phyloP scores from a whole-genome alignment of 1,140 invertebrate genomes.

The Eupristina koningsbergeri region DNA sequence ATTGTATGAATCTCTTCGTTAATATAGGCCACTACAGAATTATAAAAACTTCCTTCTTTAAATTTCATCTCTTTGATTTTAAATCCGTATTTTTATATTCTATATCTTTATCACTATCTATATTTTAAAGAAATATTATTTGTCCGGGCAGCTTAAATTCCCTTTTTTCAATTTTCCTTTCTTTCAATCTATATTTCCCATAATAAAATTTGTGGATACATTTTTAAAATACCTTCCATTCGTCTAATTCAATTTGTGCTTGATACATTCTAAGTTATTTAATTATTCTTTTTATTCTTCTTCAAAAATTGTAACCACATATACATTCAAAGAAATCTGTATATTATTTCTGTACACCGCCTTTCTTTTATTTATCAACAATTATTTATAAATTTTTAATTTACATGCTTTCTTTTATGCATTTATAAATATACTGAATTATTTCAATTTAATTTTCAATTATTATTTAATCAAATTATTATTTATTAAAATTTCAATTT shows the following conservation, averaged over 20 bases:
- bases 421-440: too few species aligned
- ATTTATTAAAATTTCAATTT: too few species aligned
- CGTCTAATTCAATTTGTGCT: not conserved
- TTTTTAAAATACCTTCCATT: not conserved
- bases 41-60: slow-evolving; percentile 11
- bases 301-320: not conserved
- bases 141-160: not conserved
- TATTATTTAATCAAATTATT: too few species aligned
- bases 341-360: not conserved
- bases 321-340: not conserved
- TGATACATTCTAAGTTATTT: not conserved
- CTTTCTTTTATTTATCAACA: not conserved
- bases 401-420: not conserved
- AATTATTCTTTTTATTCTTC: not conserved
- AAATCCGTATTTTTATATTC: not conserved
- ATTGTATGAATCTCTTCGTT: slow-evolving; percentile 9
- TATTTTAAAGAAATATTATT: not conserved
- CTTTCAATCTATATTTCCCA: not conserved
- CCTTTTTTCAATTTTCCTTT: not conserved
- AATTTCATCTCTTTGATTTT: not conserved
- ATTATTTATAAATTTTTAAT: not conserved
- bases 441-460: too few species aligned
- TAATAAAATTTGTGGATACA: not conserved
- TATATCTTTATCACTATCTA: not conserved
- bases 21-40: slow-evolving; percentile 18